A percentile compares a stretch with the other conserved stretches of the same genome.
These are phyloP conservation scores for Platanista minor DNA, from an alignment of 2,113 vertebrate genomes.

Conservation along the genomic window DNA sequence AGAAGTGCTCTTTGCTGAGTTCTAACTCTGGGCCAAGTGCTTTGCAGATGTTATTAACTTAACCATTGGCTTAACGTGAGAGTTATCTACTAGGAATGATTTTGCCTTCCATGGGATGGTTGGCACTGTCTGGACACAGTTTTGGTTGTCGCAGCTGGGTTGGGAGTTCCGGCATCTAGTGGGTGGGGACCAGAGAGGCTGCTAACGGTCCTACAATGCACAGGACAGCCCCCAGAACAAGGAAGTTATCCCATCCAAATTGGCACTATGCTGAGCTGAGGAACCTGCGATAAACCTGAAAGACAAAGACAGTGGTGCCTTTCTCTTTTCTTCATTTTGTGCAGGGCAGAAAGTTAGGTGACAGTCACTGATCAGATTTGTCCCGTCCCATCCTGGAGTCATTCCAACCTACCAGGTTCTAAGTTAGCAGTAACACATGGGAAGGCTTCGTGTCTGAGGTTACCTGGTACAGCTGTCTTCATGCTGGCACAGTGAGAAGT, in stretches of 20 bases:
- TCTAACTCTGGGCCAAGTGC: not conserved
- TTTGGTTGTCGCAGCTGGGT: not conserved
- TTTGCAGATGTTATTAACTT: not conserved
- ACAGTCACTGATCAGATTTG: not conserved
- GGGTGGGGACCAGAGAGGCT: not conserved
- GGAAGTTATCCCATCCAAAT: not conserved
- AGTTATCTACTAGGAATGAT: not conserved
- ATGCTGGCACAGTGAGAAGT: not conserved
- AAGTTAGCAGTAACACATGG: not conserved
- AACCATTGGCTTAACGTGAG: not conserved
- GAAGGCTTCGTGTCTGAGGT: not conserved
- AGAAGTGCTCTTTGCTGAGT: not conserved
- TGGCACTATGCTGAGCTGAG: not conserved
- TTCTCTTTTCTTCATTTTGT: not conserved
- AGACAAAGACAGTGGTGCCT: too few species aligned
- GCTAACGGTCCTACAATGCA: not conserved
- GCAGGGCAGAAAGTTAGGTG: not conserved
- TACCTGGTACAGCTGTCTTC: not conserved
- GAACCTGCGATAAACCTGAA: not conserved
- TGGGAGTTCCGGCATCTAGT: too few species aligned
- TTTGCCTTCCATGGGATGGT: not conserved
- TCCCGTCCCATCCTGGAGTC: not conserved
- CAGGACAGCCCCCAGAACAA: not conserved
- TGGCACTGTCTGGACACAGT: not conserved
- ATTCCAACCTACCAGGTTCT: not conserved